phyloP scores from a whole-genome alignment of 2,888 invertebrate genomes.

The Gymnocheta viridis region DNA sequence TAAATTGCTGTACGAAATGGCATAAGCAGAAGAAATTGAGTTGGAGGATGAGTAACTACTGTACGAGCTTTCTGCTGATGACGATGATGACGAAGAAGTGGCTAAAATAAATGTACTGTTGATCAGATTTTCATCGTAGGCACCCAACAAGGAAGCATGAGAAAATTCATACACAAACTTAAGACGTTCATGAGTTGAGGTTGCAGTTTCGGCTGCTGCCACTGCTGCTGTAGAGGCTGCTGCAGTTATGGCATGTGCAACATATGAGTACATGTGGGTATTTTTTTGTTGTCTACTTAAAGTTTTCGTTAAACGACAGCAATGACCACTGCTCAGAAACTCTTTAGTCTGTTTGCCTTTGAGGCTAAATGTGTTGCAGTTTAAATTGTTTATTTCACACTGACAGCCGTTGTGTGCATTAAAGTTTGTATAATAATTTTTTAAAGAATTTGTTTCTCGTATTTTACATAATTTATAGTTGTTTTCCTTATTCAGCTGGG shows the following conservation, averaged over 20 bases:
- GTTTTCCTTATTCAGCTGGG: constrained; percentile 30
- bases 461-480: constrained; percentile 16
- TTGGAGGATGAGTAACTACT: neutral
- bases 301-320: constrained; percentile 1
- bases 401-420: too few relatives aligned
- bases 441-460: constrained; percentile 1
- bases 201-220: constrained; percentile 45
- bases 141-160: constrained; percentile 23
- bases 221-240: constrained; percentile 51
- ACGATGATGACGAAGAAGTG: constrained; percentile 6
- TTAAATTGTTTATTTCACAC: neutral
- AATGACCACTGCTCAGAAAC: neutral
- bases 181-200: constrained; percentile 36
- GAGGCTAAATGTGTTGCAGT: neutral
- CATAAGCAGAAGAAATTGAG: neutral
- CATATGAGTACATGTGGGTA: constrained; percentile 63
- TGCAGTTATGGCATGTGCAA: constrained; percentile 58
- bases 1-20: constrained; percentile 10
- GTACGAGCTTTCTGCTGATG: constrained; percentile 6
- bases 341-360: neutral
- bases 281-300: neutral
- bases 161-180: constrained; percentile 51
- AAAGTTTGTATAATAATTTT: neutral
- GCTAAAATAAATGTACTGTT: constrained; percentile 60
- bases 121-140: constrained; percentile 46